Conservation (phyloP, 1,140 invertebrate species). For the Melitaea cinxia region DNA sequence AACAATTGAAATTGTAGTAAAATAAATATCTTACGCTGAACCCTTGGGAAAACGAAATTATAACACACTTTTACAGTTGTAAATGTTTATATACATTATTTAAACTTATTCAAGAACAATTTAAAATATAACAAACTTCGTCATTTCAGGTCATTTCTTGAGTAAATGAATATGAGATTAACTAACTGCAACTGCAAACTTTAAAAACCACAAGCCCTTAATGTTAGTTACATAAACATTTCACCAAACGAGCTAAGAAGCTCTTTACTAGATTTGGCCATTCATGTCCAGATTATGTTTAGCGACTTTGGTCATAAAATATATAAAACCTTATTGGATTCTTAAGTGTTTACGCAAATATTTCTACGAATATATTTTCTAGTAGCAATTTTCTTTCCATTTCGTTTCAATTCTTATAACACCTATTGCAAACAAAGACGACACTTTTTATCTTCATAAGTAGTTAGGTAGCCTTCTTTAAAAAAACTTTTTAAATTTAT, state of each 20-base stretch:
- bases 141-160: no score
- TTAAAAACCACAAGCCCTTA: slow-evolving; percentile 1
- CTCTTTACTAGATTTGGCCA: not conserved
- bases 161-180: not conserved
- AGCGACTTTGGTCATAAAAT: slow-evolving; percentile 3
- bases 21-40: no score
- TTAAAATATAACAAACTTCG: not conserved
- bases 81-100: no score
- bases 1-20: no score
- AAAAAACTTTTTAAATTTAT: no score
- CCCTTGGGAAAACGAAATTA: no score
- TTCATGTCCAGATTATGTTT: slow-evolving; percentile 4
- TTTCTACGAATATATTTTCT: no score
- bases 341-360: not conserved
- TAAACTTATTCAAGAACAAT: not conserved
- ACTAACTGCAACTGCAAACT: slow-evolving; percentile 5
- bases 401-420: no score
- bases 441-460: no score
- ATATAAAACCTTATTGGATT: slow-evolving; percentile 2
- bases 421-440: no score
- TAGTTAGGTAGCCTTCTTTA: no score
- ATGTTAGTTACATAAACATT: slow-evolving; percentile 3
- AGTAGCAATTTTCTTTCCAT: not conserved
- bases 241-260: not conserved
- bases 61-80: no score